These are phyloP conservation scores for Propithecus deckenii DNA, from an alignment of 2,797 vertebrate species.

Conservation along the genomic window DNA sequence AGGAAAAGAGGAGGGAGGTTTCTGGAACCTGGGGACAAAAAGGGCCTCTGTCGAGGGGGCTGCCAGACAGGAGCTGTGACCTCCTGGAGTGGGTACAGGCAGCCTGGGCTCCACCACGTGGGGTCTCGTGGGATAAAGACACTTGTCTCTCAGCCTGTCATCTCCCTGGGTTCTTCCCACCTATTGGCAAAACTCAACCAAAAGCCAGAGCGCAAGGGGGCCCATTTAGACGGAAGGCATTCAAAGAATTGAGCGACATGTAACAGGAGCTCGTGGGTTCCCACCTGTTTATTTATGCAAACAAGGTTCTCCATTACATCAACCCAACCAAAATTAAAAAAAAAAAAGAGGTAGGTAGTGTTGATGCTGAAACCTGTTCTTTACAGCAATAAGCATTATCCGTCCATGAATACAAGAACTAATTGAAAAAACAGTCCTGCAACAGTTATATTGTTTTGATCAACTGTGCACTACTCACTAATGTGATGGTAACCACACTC, in stretches of 20 bases:
- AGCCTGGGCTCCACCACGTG: too few species aligned
- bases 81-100: background rate
- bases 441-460: fast-evolving
- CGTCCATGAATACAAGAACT: background rate
- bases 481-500: background rate
- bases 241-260: too few species aligned
- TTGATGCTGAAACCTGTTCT: background rate
- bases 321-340: background rate
- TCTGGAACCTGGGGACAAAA: background rate
- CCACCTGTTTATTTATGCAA: background rate
- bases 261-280: background rate
- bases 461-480: background rate
- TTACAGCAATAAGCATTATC: background rate
- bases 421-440: background rate
- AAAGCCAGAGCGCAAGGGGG: background rate
- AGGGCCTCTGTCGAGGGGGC: too few species aligned
- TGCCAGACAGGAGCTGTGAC: background rate
- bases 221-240: background rate
- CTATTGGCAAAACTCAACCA: fast-evolving
- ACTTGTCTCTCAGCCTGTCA: background rate
- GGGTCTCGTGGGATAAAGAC: background rate
- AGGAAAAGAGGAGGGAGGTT: background rate
- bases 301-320: background rate
- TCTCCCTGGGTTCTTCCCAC: fast-evolving
- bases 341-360: fast-evolving